Percentiles rank a stretch among this genome's conserved stretches.
These are phyloP conservation scores for Onychomys torridus DNA, from an alignment of 2,797 vertebrate species.

Conservation along the genomic window DNA sequence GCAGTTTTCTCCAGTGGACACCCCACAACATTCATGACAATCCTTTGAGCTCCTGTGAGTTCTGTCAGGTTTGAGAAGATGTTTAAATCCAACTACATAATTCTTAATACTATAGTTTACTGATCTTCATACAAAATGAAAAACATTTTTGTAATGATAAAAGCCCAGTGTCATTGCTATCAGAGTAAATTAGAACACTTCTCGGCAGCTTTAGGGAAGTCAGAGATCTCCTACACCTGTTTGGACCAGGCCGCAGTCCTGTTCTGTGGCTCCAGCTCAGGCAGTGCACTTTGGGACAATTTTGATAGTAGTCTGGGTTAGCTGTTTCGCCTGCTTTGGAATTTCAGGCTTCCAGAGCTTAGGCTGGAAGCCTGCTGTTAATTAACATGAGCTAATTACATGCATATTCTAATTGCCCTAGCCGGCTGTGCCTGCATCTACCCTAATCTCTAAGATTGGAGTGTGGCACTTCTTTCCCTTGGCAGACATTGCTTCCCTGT, in stretches of 20 bases:
- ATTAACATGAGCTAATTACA: constrained; percentile 71
- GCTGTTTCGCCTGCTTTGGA: constrained; percentile 48
- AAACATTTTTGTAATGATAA: background rate
- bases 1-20: too few species aligned
- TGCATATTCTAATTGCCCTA: constrained; percentile 60
- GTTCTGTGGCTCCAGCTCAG: constrained; percentile 30
- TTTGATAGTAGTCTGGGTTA: constrained; percentile 40
- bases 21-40: background rate
- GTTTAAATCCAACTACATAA: constrained; percentile 19
- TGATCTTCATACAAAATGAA: constrained; percentile 10
- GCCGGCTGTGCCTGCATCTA: constrained; percentile 41
- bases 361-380: constrained; percentile 51
- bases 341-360: constrained; percentile 45
- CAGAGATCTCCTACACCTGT: background rate
- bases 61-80: background rate
- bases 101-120: constrained; percentile 21
- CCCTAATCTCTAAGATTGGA: constrained; percentile 52
- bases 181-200: constrained; percentile 34
- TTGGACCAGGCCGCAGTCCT: constrained; percentile 15
- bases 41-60: background rate
- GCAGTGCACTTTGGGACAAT: constrained; percentile 6
- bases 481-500: constrained; percentile 55
- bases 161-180: background rate
- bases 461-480: constrained; percentile 54
- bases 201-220: constrained; percentile 27